These are phyloP conservation scores for Arnoldichthys spilopterus DNA, from an alignment of 2,797 vertebrate genomes.

Conservation along the genomic window DNA sequence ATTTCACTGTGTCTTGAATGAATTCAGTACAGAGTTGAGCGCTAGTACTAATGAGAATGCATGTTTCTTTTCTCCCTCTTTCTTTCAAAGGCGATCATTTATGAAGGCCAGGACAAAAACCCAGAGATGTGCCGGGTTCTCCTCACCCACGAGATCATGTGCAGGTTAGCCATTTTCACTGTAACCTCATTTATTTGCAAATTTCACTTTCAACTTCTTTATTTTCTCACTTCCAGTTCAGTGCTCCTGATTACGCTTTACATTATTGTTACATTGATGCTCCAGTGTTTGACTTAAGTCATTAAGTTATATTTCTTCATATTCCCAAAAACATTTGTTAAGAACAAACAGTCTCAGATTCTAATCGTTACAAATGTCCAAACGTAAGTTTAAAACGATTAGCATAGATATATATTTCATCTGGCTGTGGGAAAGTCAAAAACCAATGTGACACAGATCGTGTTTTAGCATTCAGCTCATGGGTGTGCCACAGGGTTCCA, in stretches of 20 bases:
- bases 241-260: background rate
- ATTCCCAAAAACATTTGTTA: background rate
- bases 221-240: too few relatives aligned
- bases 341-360: background rate
- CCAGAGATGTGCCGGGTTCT: constrained; percentile 93
- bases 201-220: too few relatives aligned
- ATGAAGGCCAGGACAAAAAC: constrained; percentile 94
- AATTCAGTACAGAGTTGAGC: too few relatives aligned
- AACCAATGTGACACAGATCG: background rate
- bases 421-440: background rate
- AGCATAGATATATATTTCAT: background rate
- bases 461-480: constrained; percentile 37
- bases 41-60: too few relatives aligned
- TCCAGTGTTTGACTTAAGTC: too few relatives aligned
- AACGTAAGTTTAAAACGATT: background rate
- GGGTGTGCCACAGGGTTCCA: constrained; percentile 40
- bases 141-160: constrained; percentile 95
- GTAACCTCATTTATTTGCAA: background rate
- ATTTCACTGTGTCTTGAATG: too few relatives aligned
- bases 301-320: too few relatives aligned
- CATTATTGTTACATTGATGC: background rate
- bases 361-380: background rate
- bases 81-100: constrained; percentile 83
- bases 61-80: constrained; percentile 10
- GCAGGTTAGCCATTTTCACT: constrained; percentile 81